Conservation (phyloP, 2,888 invertebrate genomes). For the Hirtodrosophila confusa region DNA sequence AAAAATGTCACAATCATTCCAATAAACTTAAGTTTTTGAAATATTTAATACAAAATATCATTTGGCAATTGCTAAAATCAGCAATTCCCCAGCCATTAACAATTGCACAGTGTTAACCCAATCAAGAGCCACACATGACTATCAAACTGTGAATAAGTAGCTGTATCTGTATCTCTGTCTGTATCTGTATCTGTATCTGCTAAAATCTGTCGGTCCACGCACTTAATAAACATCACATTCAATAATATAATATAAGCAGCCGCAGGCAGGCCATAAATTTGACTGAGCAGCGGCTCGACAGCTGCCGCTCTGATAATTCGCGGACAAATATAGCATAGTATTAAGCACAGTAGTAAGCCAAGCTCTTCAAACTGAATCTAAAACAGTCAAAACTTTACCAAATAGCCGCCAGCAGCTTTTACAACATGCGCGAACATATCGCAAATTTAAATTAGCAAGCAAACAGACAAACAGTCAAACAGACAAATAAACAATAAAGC, state of each 20-base stretch:
- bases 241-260: slow-evolving; percentile 41
- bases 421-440: slow-evolving; percentile 36
- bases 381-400: slow-evolving; percentile 55
- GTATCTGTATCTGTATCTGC: slow-evolving; percentile 1
- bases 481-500: slow-evolving; percentile 13
- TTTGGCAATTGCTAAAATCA: neutral
- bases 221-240: slow-evolving; percentile 52
- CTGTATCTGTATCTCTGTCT: slow-evolving; percentile 7
- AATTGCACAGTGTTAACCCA: slow-evolving; percentile 7
- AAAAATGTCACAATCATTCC: too few species aligned
- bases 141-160: slow-evolving; percentile 13
- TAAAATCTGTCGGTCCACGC: slow-evolving; percentile 14
- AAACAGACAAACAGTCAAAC: slow-evolving; percentile 42
- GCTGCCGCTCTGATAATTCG: slow-evolving; percentile 32
- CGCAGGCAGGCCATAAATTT: slow-evolving; percentile 47
- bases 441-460: slow-evolving; percentile 63
- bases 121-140: slow-evolving; percentile 10
- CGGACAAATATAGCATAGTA: slow-evolving; percentile 11
- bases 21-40: neutral
- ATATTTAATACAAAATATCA: too few species aligned
- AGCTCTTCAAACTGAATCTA: slow-evolving; percentile 49
- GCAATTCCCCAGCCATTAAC: neutral
- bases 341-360: neutral
- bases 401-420: slow-evolving; percentile 57
- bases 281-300: slow-evolving; percentile 27